A percentile compares a stretch with the other conserved stretches of the same genome.
These are phyloP conservation scores for Drymonia ruficornis DNA, from an alignment of 2,888 invertebrate species.

Conservation along the genomic window DNA sequence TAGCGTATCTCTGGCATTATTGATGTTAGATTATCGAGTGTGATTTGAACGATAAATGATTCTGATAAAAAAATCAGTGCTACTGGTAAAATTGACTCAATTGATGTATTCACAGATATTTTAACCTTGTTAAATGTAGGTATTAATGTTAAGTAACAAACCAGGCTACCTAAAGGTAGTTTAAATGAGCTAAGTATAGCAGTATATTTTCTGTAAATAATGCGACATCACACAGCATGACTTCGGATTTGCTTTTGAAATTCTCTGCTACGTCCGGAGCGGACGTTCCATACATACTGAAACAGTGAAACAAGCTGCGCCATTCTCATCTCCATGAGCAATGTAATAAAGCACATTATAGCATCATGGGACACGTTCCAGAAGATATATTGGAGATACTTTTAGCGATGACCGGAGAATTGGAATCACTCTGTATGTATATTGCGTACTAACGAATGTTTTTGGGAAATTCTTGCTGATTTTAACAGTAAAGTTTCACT, in stretches of 20 bases:
- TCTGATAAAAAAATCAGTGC: slow-evolving; percentile 1
- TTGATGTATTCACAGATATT: too few relatives aligned
- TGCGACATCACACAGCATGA: background rate
- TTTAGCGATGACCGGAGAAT: slow-evolving; percentile 28
- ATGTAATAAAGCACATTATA: slow-evolving; percentile 17
- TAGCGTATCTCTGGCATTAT: too few relatives aligned
- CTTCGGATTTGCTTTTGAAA: slow-evolving; percentile 32
- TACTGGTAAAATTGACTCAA: background rate
- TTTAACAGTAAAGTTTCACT: slow-evolving; percentile 20
- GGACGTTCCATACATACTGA: slow-evolving; percentile 58
- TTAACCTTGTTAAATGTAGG: too few relatives aligned
- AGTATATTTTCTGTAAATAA: background rate
- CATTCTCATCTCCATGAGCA: slow-evolving; percentile 11
- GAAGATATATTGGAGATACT: slow-evolving; percentile 9
- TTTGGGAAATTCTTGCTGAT: slow-evolving; percentile 21
- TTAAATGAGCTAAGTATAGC: too few relatives aligned
- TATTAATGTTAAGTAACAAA: too few relatives aligned
- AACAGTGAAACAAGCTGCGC: slow-evolving; percentile 22
- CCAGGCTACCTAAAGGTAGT: too few relatives aligned
- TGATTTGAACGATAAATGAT: background rate
- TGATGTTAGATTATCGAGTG: too few relatives aligned
- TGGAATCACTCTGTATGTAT: slow-evolving; percentile 22
- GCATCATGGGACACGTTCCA: background rate
- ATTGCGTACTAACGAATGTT: slow-evolving; percentile 18
- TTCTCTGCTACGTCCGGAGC: slow-evolving; percentile 53